Conservation (phyloP, 2,888 invertebrate species). For the Antitype chi region DNA sequence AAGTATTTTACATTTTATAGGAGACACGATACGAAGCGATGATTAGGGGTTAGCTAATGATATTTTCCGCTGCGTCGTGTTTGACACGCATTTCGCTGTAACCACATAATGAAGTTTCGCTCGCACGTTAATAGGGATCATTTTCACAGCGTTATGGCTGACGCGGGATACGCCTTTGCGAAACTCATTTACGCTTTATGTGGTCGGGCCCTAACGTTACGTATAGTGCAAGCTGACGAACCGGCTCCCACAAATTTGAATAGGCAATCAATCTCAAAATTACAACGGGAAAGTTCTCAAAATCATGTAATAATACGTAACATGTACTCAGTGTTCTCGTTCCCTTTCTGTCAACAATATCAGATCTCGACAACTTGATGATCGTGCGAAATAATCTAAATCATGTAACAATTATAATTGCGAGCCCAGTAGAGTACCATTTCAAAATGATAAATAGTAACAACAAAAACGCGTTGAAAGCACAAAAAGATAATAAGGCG, state of each 20-base stretch:
- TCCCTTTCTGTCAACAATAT: conserved; percentile 48
- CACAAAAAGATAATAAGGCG: conserved; percentile 46
- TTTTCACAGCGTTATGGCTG: conserved; percentile 82
- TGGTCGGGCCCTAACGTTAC: conserved; percentile 65
- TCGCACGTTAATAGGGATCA: conserved; percentile 82
- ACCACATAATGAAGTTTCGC: conserved; percentile 87
- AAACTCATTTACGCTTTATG: conserved; percentile 79
- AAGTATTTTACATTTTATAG: conserved; percentile 67
- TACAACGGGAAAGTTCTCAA: conserved; percentile 54
- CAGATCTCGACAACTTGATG: conserved; percentile 48
- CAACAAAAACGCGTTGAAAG: conserved; percentile 50
- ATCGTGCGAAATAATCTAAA: conserved; percentile 61
- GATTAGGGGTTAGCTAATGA: conserved; percentile 77
- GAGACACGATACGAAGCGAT: conserved; percentile 64
- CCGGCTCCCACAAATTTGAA: conserved; percentile 63
- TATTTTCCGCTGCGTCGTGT: conserved; percentile 79
- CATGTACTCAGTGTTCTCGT: conserved; percentile 24
- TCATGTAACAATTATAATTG: conserved; percentile 41
- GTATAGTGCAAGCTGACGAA: conserved; percentile 45
- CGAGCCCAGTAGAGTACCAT: conserved; percentile 31
- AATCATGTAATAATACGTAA: conserved; percentile 57
- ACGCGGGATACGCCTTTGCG: conserved; percentile 71
- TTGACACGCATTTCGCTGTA: conserved; percentile 81
- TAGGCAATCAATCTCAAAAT: conserved; percentile 64
- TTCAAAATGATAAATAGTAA: conserved; percentile 54